Evolutionary conservation across 1,140 invertebrate genomes (phyloP).

Genomic region (Drosophila seguyi): DNA sequence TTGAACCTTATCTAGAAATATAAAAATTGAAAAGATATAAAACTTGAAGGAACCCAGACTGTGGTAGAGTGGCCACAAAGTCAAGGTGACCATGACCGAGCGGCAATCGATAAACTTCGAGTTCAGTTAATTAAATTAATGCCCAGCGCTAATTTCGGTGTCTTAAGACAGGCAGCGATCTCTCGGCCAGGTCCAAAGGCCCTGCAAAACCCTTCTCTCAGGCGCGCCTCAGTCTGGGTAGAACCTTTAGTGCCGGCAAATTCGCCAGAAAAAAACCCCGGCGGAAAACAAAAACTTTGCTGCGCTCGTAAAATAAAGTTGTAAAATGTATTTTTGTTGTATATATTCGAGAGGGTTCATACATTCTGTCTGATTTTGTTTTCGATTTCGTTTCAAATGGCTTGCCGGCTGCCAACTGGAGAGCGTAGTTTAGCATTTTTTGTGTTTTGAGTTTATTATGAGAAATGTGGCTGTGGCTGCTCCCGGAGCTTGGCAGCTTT

Average conservation of each 20-base stretch:
- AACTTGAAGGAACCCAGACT: neutral
- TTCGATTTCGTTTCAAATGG: slow-evolving; percentile 81
- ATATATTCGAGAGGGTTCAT: slow-evolving; percentile 28
- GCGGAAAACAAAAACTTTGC: slow-evolving; percentile 54
- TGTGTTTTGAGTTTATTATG: slow-evolving; percentile 49
- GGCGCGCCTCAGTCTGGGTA: slow-evolving; percentile 15
- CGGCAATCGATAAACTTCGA: slow-evolving; percentile 67
- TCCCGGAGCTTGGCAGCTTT: slow-evolving; percentile 40
- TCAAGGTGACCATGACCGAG: slow-evolving; percentile 16
- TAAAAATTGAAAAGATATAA: slow-evolving; percentile 3
- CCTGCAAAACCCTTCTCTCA: slow-evolving; percentile 9
- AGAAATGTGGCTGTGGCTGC: slow-evolving; percentile 38
- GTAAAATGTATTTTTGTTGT: slow-evolving; percentile 78
- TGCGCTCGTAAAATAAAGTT: slow-evolving; percentile 78
- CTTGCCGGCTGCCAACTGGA: slow-evolving; percentile 28
- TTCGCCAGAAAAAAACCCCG: slow-evolving; percentile 3
- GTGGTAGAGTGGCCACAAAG: slow-evolving; percentile 7
- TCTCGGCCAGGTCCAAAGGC: slow-evolving; percentile 17
- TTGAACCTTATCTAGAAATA: slow-evolving; percentile 1
- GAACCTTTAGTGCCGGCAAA: slow-evolving; percentile 42
- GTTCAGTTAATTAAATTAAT: slow-evolving; percentile 82
- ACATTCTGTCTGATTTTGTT: slow-evolving; percentile 57
- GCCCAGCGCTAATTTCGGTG: slow-evolving; percentile 67
- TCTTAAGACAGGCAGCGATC: slow-evolving; percentile 64
- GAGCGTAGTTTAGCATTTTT: slow-evolving; percentile 57